Evolutionary conservation across 2,113 vertebrate genomes (phyloP).

Genomic region (Chloropsis hardwickii): DNA sequence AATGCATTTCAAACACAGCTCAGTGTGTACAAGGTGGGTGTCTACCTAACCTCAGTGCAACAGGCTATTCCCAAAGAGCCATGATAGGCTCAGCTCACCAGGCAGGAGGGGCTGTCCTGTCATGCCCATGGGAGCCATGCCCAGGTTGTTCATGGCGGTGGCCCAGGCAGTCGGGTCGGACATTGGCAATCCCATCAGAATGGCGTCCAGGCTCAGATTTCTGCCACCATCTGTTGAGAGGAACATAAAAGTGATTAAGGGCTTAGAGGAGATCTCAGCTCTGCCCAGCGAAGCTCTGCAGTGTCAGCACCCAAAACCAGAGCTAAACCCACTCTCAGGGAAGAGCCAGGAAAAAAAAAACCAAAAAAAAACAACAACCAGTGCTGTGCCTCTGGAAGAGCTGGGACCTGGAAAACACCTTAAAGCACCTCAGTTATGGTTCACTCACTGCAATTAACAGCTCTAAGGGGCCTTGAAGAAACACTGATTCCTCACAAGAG

Average conservation of each 20-base stretch:
- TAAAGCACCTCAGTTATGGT: not conserved
- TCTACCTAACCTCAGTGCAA: not conserved
- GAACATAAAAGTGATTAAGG: not conserved
- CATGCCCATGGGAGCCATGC: constrained; percentile 91
- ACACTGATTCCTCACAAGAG: not conserved
- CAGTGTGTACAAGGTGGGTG: fast-evolving
- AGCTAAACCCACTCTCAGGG: not conserved
- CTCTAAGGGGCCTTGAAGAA: not conserved
- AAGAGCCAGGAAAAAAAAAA: not conserved
- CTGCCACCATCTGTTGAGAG: constrained; percentile 80
- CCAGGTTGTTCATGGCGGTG: constrained; percentile 96
- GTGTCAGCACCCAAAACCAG: not conserved
- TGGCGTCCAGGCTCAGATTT: constrained; percentile 85
- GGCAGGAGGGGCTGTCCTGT: constrained; percentile 88
- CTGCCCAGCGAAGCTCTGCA: not conserved
- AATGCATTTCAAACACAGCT: not conserved
- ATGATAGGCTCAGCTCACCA: constrained; percentile 71
- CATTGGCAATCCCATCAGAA: constrained; percentile 87
- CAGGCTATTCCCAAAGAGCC: fast-evolving
- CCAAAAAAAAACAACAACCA: not conserved
- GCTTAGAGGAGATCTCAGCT: not conserved
- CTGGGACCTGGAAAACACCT: not conserved
- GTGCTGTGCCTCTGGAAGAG: not conserved
- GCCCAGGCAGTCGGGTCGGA: constrained; percentile 91
- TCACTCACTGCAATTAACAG: not conserved